A percentile compares a stretch with the other conserved stretches of the same genome.
Evolutionary conservation across 2,113 vertebrate genomes (phyloP).

Genomic region (Callopanchax toddi): DNA sequence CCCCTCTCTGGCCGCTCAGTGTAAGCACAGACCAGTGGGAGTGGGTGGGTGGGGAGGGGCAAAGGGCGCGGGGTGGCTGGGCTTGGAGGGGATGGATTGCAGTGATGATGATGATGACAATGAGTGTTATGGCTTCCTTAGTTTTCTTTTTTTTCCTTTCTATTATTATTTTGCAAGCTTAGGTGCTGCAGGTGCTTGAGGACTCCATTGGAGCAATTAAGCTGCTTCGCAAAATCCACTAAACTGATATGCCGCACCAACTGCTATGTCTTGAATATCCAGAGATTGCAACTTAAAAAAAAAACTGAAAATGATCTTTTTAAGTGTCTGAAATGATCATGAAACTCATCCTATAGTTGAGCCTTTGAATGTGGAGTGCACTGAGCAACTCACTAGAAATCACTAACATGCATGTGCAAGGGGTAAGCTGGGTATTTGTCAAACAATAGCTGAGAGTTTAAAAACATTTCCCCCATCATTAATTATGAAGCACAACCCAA

Average conservation of each 20-base stretch:
- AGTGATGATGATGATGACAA: conserved; percentile 75
- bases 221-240: conserved; percentile 79
- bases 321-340: conserved; percentile 72
- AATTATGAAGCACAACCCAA: conserved; percentile 20
- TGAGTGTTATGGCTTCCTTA: conserved; percentile 79
- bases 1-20: conserved; percentile 79
- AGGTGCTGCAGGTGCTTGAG: conserved; percentile 82
- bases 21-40: conserved; percentile 75
- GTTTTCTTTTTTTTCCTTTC: conserved; percentile 28
- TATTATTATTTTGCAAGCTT: conserved; percentile 73
- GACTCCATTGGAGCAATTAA: conserved; percentile 72
- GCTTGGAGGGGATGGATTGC: conserved; percentile 72
- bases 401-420: conserved; percentile 85
- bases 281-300: conserved; percentile 59
- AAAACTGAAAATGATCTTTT: too few relatives aligned
- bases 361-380: conserved; percentile 79
- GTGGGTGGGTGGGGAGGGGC: conserved; percentile 19
- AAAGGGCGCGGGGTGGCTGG: conserved; percentile 36
- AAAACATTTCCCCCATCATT: conserved; percentile 51
- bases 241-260: conserved; percentile 76
- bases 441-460: conserved; percentile 50
- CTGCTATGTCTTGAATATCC: conserved; percentile 72
- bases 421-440: conserved; percentile 78
- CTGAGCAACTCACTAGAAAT: conserved; percentile 76
- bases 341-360: conserved; percentile 72